These are phyloP conservation scores for Frankliniella intonsa DNA, from an alignment of 2,888 invertebrate genomes.

Conservation along the genomic window DNA sequence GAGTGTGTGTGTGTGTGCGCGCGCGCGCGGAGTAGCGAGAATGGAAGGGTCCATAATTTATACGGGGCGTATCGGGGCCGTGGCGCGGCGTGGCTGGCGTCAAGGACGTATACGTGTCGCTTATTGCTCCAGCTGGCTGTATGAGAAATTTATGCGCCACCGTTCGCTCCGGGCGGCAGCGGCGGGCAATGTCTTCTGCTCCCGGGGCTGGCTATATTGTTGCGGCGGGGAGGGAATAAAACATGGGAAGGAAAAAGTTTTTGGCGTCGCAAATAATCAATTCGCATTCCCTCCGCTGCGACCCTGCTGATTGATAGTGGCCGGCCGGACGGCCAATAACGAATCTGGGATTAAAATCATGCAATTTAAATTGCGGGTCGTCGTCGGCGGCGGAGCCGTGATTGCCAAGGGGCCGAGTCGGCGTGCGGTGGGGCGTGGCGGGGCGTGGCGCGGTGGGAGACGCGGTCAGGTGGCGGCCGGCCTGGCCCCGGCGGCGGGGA, in stretches of 20 bases:
- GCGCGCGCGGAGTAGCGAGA: neutral
- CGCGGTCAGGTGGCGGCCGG: no score
- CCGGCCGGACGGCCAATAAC: neutral
- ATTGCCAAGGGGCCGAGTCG: no score
- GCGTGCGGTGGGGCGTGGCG: neutral
- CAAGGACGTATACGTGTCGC: neutral
- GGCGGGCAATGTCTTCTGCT: no score
- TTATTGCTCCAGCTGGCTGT: neutral
- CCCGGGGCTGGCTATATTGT: no score
- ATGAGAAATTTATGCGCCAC: constrained; percentile 12
- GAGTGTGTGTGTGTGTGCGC: neutral
- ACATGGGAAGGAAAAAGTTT: no score
- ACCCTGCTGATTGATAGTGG: no score
- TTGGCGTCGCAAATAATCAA: no score
- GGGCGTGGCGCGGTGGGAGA: neutral
- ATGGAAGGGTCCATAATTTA: constrained; percentile 20
- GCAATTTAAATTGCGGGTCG: constrained; percentile 8
- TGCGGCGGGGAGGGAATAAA: neutral
- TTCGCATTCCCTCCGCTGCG: no score
- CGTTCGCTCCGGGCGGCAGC: neutral
- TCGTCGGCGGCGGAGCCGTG: neutral
- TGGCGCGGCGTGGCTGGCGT: neutral
- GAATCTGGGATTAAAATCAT: constrained; percentile 22
- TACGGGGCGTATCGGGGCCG: neutral
- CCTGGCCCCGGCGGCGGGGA: no score